A percentile compares a stretch with the other conserved stretches of the same genome.
phyloP scores from a whole-genome alignment of 2,797 vertebrate genomes.

The Alfaro cultratus region DNA sequence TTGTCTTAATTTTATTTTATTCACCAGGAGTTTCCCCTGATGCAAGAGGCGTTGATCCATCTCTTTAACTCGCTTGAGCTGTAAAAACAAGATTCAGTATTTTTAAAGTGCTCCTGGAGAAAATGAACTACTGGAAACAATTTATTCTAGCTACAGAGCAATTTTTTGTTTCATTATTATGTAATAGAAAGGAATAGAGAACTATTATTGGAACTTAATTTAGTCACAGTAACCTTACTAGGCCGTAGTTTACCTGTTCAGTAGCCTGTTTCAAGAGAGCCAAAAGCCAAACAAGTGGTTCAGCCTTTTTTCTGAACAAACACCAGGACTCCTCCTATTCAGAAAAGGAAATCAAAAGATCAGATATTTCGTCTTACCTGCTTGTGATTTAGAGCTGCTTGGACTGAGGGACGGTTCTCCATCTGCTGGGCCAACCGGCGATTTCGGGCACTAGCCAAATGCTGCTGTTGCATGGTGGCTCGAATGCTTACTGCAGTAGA shows the following conservation, averaged over 20 bases:
- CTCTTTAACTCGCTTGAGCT: neutral
- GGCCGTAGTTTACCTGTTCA: neutral
- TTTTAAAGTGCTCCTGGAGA: neutral
- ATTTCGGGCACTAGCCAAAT: conserved; percentile 97
- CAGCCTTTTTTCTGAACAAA: neutral
- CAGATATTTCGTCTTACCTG: conserved; percentile 84
- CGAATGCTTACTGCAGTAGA: conserved; percentile 95
- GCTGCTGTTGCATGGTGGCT: conserved; percentile 98
- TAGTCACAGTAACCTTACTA: neutral
- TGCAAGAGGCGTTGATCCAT: too few species aligned
- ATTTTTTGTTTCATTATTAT: neutral
- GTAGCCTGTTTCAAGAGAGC: neutral
- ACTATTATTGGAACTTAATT: neutral
- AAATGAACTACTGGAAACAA: neutral
- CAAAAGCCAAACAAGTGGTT: neutral
- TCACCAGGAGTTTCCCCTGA: too few species aligned
- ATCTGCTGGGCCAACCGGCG: conserved; percentile 98
- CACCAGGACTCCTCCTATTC: too few species aligned
- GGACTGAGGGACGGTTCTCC: conserved; percentile 98
- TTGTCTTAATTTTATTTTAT: too few species aligned
- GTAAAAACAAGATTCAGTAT: neutral
- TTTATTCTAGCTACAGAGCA: neutral
- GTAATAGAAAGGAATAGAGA: neutral
- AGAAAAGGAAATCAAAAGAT: neutral
- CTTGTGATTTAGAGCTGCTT: conserved; percentile 95